Evolutionary conservation across 2,888 invertebrate genomes (phyloP).

Genomic region (Volucella zonaria): DNA sequence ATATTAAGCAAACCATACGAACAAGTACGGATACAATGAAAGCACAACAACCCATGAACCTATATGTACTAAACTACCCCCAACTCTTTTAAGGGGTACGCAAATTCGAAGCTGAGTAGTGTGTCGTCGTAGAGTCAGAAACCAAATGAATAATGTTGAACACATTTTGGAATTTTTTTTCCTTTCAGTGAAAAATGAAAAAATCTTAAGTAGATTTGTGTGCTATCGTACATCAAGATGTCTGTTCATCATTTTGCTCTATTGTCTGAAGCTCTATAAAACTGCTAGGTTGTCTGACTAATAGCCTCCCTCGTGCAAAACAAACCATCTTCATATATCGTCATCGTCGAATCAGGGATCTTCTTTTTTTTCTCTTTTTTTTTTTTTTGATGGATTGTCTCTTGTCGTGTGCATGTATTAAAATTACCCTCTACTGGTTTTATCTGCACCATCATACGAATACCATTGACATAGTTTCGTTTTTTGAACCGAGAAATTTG

Average conservation of each 20-base stretch:
- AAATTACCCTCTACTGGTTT: slow-evolving; percentile 9
- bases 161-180: slow-evolving; percentile 23
- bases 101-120: background rate
- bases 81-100: slow-evolving; percentile 1
- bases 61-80: no score
- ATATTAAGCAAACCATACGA: background rate
- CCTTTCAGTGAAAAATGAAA: slow-evolving; percentile 9
- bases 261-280: slow-evolving; percentile 37
- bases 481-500: slow-evolving; percentile 8
- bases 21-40: slow-evolving; percentile 3
- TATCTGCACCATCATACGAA: slow-evolving; percentile 17
- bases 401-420: slow-evolving; percentile 35
- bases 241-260: slow-evolving; percentile 14
- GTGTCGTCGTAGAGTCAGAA: background rate
- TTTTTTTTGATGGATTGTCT: background rate
- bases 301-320: slow-evolving; percentile 28
- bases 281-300: slow-evolving; percentile 22
- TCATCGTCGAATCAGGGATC: slow-evolving; percentile 38
- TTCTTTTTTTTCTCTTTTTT: background rate
- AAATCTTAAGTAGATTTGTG: slow-evolving; percentile 24
- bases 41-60: background rate
- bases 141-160: slow-evolving; percentile 19
- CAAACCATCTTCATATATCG: slow-evolving; percentile 31
- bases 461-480: slow-evolving; percentile 39
- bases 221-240: slow-evolving; percentile 14